Base-by-base conservation (phyloP, 2,888 invertebrate species). In the Liposcelis brunnea region DNA sequence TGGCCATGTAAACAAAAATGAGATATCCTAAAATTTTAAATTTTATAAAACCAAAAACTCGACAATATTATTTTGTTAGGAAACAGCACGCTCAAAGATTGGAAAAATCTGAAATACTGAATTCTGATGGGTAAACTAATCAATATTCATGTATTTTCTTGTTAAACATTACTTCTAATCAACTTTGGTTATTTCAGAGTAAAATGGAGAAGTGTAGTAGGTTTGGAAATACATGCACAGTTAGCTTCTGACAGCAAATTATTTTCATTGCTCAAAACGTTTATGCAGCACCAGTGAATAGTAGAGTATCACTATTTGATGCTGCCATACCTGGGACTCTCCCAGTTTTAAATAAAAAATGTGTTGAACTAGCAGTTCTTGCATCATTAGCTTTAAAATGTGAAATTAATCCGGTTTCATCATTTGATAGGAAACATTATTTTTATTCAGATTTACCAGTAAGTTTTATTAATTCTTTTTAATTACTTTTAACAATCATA, bases 361-460 rank as follows among this genome's bases (percentile, higher is more conserved):
- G 93, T 62, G 91, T 98, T 0, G 86, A 91, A 67, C 76, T 84
- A 40, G 95, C 82, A 2, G 73, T 97, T 19, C 66, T 77, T 55
- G 89, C 95, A 11, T 90, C 93, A 0, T 58, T 93, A 49, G 87
- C 94, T 0, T 66, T 98, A 12, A 79, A 82, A 31, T 95, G 94
- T 56, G 68, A 66, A 54, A 64, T 98, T 8, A 90, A 94, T 61
- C 70, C 76, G 58, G 69, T 81, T 19, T 95, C 94, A 1, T 73
- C 72, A 57, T 98, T 98, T 68, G 98, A 98, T 64, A 74, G 98
- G 51, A 98, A 98, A 64, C 98, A 98, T 67, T 98, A 98, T 60
- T 98, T 97, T 64, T 98, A 98, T 68, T 85, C 95, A 10, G 98
- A 98, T 71, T 71, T 94, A 57, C 98, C 98, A 12, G 84, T 84